Evolutionary conservation across 2,888 invertebrate species (phyloP).

Genomic region (Gari tellinella): DNA sequence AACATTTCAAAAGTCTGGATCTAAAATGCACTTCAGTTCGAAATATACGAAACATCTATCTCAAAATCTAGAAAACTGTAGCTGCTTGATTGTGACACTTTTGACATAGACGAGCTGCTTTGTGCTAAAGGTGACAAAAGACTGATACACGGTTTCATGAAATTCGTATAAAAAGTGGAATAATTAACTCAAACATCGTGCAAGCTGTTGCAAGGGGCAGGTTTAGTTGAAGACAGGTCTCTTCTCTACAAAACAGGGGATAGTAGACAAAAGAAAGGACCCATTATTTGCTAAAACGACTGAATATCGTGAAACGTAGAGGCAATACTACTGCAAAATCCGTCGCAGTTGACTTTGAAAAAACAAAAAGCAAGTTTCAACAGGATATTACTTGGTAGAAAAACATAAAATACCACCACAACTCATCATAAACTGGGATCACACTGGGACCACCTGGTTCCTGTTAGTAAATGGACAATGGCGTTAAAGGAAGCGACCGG

Average conservation of each 20-base stretch:
- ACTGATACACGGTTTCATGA: too few species aligned
- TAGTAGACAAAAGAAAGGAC: conserved; percentile 20
- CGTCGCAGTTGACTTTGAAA: conserved; percentile 13
- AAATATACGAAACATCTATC: too few species aligned
- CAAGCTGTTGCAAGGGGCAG: conserved; percentile 3
- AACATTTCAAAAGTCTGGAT: too few species aligned
- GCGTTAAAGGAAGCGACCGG: conserved; percentile 18
- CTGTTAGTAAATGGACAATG: conserved; percentile 30
- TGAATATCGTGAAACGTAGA: conserved; percentile 34
- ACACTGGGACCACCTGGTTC: conserved; percentile 29
- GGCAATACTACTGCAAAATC: conserved; percentile 11
- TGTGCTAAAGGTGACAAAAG: too few species aligned
- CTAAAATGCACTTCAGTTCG: too few species aligned
- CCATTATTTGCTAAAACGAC: conserved; percentile 24
- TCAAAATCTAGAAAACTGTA: too few species aligned
- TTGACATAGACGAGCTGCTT: too few species aligned
- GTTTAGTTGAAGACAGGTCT: conserved; percentile 7
- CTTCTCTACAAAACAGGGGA: conserved; percentile 20
- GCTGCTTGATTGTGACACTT: too few species aligned
- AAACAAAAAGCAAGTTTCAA: neutral
- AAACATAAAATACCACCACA: conserved; percentile 11
- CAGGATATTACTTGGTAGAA: neutral
- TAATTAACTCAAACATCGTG: conserved; percentile 5
- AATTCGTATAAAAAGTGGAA: neutral
- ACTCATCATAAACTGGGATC: conserved; percentile 24